These are phyloP conservation scores for Melieria omissa DNA, from an alignment of 2,888 invertebrate species.

Conservation along the genomic window DNA sequence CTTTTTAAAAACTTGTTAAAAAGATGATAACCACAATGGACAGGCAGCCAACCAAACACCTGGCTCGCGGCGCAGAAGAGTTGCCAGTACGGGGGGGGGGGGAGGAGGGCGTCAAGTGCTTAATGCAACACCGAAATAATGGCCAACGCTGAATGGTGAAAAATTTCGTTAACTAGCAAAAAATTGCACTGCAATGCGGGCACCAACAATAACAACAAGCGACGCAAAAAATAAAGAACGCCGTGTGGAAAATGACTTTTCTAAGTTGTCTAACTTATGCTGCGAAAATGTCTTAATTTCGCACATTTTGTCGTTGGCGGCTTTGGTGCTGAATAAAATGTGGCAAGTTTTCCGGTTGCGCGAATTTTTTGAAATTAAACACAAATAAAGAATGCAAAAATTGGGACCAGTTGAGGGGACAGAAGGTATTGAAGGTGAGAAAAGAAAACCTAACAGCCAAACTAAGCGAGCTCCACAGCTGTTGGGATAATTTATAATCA, in stretches of 20 bases:
- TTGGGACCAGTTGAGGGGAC: no score
- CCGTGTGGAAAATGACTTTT: no score
- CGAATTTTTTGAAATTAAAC: slow-evolving; percentile 10
- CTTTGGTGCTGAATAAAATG: slow-evolving; percentile 13
- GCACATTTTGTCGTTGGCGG: slow-evolving; percentile 5
- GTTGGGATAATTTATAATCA: no score
- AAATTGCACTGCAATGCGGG: slow-evolving; percentile 22
- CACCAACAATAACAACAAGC: no score
- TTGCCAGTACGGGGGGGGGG: no score
- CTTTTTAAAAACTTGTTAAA: slow-evolving; percentile 61
- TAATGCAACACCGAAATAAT: slow-evolving; percentile 38
- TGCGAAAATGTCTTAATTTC: no score
- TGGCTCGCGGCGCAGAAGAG: neutral
- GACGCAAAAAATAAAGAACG: no score
- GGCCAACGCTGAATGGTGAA: slow-evolving; percentile 31
- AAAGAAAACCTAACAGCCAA: no score
- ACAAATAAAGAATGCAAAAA: no score
- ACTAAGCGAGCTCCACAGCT: no score
- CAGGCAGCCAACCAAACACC: slow-evolving; percentile 12
- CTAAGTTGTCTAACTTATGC: no score
- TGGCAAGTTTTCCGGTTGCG: slow-evolving; percentile 23
- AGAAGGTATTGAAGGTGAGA: no score
- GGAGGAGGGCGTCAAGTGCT: neutral
- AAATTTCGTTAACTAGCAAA: slow-evolving; percentile 38
- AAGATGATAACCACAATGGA: slow-evolving; percentile 63